phyloP scores from a whole-genome alignment of 2,113 vertebrate genomes.

The Chascanopsetta lugubris region DNA sequence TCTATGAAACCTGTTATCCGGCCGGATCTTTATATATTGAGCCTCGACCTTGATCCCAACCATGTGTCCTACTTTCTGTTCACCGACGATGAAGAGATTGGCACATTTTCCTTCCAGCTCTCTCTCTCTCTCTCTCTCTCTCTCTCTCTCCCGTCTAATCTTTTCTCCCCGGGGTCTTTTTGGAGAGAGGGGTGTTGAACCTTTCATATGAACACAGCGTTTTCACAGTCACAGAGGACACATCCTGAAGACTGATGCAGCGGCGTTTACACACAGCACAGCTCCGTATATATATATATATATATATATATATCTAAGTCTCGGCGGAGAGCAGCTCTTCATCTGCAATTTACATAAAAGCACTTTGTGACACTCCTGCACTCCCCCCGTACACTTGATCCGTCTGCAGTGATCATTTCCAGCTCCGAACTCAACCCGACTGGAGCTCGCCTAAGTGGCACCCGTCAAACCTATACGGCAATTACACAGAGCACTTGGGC shows the following conservation, averaged over 20 bases:
- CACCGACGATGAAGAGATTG: conserved; percentile 39
- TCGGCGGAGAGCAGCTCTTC: conserved; percentile 42
- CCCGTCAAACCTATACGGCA: conserved; percentile 60
- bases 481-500: conserved; percentile 47
- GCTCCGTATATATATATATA: too few relatives aligned
- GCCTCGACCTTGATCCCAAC: conserved; percentile 57
- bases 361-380: conserved; percentile 58
- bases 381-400: conserved; percentile 61
- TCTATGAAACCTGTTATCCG: conserved; percentile 45
- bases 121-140: conserved; percentile 24
- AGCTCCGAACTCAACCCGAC: conserved; percentile 32
- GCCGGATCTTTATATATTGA: conserved; percentile 55
- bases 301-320: too few relatives aligned
- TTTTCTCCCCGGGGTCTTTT: conserved; percentile 35
- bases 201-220: conserved; percentile 44
- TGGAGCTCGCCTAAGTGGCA: conserved; percentile 55
- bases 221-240: conserved; percentile 44
- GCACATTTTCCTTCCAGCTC: conserved; percentile 36
- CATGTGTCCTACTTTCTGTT: conserved; percentile 44
- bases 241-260: conserved; percentile 30
- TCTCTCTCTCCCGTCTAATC: too few relatives aligned
- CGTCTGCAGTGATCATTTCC: conserved; percentile 62
- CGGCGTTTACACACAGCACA: conserved; percentile 18
- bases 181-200: conserved; percentile 32
- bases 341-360: conserved; percentile 71